Base-by-base conservation (phyloP, 1,140 invertebrate species). In the Alviniconcha marisindica region DNA sequence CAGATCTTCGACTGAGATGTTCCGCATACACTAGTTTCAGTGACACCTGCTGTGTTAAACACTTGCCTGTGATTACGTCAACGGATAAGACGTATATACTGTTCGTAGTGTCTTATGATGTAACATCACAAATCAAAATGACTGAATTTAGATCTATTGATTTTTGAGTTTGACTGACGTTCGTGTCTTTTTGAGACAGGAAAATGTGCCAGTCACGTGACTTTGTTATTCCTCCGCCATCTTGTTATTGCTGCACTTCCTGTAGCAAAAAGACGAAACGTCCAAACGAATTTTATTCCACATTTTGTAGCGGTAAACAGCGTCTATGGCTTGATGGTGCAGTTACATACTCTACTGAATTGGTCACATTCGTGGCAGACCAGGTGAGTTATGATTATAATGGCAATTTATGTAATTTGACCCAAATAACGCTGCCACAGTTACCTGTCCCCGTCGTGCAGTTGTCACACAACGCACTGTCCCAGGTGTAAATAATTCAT, bases 221-320 rank as follows among this genome's bases (percentile, higher is more conserved):
- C 82, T 73, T 83, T 71, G 60, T 83, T 78, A 54, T 85, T 73
- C 48, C 69, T 83, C 69, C 77, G 82, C 79, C 77, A 85, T 82
- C 78, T 71, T 83, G 76, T 66, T 31, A 66, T 66, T 28, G 78
- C 56, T 80, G 2, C n/a, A 80, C 78, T 80, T 80, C 78, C 78
- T 80, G 78, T 80, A 44, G 60, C 15, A 66, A 36, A 69, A 40
- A 78, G 33, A 15, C n/a, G n/a, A 33, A 51, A 28, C 24, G 31
- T 40, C 44, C n/a, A 40, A 76, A 76, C 24, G n/a, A 28, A 40
- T 28, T 51, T 40, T 51, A 44, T 31, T 76, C 0, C 12, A 31
- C n/a, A 51, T n/a, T 51, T 44, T 76, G 40, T 31, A 48, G n/a
- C 18, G 33, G 38, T 42, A 28, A 40, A 24, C 54, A 2, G 21